Conservation (phyloP, 2,888 invertebrate genomes). For the Hoplodrina blanda region DNA sequence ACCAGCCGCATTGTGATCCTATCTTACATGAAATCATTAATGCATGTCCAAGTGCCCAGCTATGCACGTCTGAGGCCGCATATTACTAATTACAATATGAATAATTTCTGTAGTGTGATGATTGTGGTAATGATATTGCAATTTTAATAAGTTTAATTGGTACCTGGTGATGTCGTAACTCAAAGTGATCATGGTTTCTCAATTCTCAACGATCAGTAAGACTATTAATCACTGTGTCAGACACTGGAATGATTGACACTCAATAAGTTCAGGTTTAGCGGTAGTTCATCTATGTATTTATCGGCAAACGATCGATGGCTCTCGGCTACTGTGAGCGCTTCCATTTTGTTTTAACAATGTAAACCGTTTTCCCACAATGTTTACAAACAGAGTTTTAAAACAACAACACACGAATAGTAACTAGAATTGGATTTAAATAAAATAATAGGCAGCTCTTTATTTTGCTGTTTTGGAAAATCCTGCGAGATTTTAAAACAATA, state of each 20-base stretch:
- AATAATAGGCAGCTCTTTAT: slow-evolving; percentile 3
- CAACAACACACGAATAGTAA: slow-evolving; percentile 3
- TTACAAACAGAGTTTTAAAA: slow-evolving; percentile 28
- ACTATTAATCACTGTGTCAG: slow-evolving; percentile 34
- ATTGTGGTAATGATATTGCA: slow-evolving; percentile 14
- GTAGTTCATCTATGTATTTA: slow-evolving; percentile 26
- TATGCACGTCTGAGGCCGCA: too few relatives aligned
- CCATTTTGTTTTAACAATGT: slow-evolving; percentile 29
- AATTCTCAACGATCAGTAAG: slow-evolving; percentile 25
- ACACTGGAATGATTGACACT: slow-evolving; percentile 39
- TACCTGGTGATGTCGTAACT: slow-evolving; percentile 7
- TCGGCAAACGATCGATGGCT: slow-evolving; percentile 11
- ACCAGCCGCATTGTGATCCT: background rate
- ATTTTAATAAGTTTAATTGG: slow-evolving; percentile 25
- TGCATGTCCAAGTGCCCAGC: slow-evolving; percentile 10
- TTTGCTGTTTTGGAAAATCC: slow-evolving; percentile 1
- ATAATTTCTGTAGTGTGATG: slow-evolving; percentile 22
- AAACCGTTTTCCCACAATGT: slow-evolving; percentile 12
- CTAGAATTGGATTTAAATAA: slow-evolving; percentile 23
- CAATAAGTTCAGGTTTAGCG: slow-evolving; percentile 26
- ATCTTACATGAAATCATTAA: slow-evolving; percentile 14
- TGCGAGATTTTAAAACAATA: background rate
- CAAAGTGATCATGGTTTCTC: slow-evolving; percentile 6
- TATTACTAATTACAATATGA: slow-evolving; percentile 12
- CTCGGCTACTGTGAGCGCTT: background rate